These are phyloP conservation scores for Hyperopisus bebe DNA, from an alignment of 2,113 vertebrate genomes.

Conservation along the genomic window DNA sequence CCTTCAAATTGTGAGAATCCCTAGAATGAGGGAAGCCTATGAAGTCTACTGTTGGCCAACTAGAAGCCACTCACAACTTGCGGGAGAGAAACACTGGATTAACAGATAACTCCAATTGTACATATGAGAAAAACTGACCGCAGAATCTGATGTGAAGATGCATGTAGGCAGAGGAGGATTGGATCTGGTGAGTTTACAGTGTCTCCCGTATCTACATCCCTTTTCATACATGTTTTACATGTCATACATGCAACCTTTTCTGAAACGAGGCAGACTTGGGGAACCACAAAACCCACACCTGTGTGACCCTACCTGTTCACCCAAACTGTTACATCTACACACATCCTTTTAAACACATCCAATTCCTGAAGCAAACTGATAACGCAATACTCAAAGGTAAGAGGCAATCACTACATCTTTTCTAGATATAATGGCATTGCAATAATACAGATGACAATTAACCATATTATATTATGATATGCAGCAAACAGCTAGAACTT, in stretches of 20 bases:
- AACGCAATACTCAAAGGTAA: background rate
- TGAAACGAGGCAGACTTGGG: background rate
- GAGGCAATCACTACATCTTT: background rate
- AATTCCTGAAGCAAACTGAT: background rate
- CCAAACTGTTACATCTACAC: background rate
- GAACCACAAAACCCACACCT: background rate
- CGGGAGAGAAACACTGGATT: background rate
- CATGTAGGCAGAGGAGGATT: background rate
- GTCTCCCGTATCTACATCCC: background rate
- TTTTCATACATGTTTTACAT: background rate
- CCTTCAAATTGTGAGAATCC: background rate
- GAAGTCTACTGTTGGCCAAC: background rate
- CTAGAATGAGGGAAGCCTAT: background rate
- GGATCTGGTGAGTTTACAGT: background rate
- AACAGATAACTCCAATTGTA: background rate
- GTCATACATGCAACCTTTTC: background rate
- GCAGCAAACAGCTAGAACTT: background rate
- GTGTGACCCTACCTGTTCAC: background rate
- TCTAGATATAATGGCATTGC: background rate
- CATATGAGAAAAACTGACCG: background rate
- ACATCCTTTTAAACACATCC: background rate
- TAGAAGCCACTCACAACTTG: background rate
- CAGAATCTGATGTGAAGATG: background rate
- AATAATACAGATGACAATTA: background rate
- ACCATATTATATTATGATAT: background rate